Conservation (phyloP, 2,888 invertebrate species). For the Drosophila affinis region DNA sequence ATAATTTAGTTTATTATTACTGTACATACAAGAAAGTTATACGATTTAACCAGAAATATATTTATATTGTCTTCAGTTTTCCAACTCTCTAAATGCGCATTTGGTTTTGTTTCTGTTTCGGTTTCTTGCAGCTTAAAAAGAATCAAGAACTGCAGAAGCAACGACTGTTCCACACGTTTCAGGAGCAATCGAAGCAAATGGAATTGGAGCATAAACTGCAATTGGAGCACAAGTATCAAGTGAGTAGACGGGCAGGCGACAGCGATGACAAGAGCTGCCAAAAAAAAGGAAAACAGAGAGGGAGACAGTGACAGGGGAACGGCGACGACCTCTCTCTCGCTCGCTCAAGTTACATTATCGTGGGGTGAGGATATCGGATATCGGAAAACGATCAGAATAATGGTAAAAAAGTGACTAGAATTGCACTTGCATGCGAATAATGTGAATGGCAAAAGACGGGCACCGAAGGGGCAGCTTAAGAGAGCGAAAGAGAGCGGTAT, state of each 20-base stretch:
- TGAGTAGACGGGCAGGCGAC: slow-evolving; percentile 81
- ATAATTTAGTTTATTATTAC: no score
- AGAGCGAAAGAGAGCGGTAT: background rate
- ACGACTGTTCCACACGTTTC: slow-evolving; percentile 94
- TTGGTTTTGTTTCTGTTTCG: background rate
- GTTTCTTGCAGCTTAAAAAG: slow-evolving; percentile 91
- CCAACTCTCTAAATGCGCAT: background rate
- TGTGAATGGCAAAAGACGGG: slow-evolving; percentile 4
- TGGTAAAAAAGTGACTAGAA: no score
- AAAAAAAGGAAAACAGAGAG: no score
- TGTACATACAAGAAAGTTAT: no score
- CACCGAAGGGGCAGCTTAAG: no score
- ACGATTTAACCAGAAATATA: no score
- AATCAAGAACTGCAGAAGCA: slow-evolving; percentile 97
- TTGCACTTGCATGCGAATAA: background rate
- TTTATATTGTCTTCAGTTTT: no score
- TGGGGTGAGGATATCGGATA: background rate
- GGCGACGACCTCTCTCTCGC: background rate
- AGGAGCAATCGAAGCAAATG: slow-evolving; percentile 95
- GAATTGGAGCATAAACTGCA: slow-evolving; percentile 96
- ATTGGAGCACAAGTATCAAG: slow-evolving; percentile 94
- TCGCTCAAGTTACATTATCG: background rate
- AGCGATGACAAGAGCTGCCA: no score
- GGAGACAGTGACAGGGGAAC: background rate
- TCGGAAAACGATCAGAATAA: no score